Base-by-base conservation (phyloP, 1,140 invertebrate genomes). In the Drosophila nebulosa region DNA sequence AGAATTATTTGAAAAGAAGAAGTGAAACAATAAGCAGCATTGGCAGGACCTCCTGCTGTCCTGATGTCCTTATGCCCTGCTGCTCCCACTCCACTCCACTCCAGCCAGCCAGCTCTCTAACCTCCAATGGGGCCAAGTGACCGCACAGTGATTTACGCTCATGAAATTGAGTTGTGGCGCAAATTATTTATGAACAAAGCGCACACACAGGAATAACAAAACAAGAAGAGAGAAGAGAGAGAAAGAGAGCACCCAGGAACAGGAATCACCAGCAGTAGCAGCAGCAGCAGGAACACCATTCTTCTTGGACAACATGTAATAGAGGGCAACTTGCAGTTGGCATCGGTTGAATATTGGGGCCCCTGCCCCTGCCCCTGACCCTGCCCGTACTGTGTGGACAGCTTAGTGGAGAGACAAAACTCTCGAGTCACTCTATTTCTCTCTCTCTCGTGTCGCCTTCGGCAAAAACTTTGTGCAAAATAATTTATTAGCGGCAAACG, bases 121-220 rank as follows among this genome's bases (percentile, higher is more conserved):
- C 36, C 57, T 39, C n/a, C 36, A 72, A 64, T 62, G 56, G 73
- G 22, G 50, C 24, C 74, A 72, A 81, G 78, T 81, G 83, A 88
- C 83, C 81, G 70, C 83, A 81, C 81, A 75, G 83, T 86, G 81
- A 86, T 86, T 86, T 86, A 86, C 83, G 81, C 83, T 81, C 83
- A 86, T 88, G 81, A 86, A 86, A 86, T 86, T 86, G 81, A 86
- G 81, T 83, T 86, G 81, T 86, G 81, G 83, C 60, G 81, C 78
- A 86, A 86, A 86, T 86, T 86, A 86, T 86, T 86, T 86, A 86
- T 86, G 81, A 86, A 86, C 74, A 88, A 88, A 88, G 74, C 78
- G 67, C 70, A 78, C 81, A 85, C 81, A 80, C 77, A 86, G 80
- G 73, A 77, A 84, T 78, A 84, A 84, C 75, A 84, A 84, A 70